These are phyloP conservation scores for Parasteatoda lunata DNA, from an alignment of 2,888 invertebrate genomes.

Conservation along the genomic window DNA sequence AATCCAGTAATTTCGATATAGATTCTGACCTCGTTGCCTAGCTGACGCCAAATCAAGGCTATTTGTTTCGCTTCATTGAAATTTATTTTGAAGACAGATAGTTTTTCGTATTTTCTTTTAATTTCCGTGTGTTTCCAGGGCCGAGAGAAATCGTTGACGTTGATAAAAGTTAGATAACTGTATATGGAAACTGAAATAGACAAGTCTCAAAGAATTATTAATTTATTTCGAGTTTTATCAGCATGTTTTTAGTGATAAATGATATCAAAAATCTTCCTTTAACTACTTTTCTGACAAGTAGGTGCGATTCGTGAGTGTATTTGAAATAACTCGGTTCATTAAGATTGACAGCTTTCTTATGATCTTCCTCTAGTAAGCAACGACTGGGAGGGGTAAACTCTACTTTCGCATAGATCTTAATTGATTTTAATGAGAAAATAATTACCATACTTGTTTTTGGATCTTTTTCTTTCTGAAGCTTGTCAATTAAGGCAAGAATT, in stretches of 20 bases:
- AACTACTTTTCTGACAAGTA: not conserved
- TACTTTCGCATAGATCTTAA: not conserved
- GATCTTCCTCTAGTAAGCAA: not conserved
- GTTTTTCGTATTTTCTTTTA: constrained; percentile 30
- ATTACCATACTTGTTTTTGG: not conserved
- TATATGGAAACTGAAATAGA: constrained; percentile 29
- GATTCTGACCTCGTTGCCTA: constrained; percentile 46
- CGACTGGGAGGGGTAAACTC: not conserved
- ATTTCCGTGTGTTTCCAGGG: constrained; percentile 9
- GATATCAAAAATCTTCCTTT: not conserved
- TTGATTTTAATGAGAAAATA: not conserved
- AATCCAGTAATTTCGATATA: constrained; percentile 6
- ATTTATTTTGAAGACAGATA: constrained; percentile 43
- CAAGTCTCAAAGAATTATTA: constrained; percentile 4
- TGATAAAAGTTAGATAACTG: constrained; percentile 41
- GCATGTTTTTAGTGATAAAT: not conserved
- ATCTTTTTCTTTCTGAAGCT: not conserved
- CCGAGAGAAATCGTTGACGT: constrained; percentile 26
- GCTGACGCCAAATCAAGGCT: constrained; percentile 59
- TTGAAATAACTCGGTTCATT: not conserved
- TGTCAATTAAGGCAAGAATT: not conserved
- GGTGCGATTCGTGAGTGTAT: not conserved
- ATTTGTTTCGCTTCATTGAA: constrained; percentile 46
- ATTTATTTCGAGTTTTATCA: constrained; percentile 6
- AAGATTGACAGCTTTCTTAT: not conserved